Conservation (phyloP, 2,113 vertebrate genomes). For the Prionailurus viverrinus region DNA sequence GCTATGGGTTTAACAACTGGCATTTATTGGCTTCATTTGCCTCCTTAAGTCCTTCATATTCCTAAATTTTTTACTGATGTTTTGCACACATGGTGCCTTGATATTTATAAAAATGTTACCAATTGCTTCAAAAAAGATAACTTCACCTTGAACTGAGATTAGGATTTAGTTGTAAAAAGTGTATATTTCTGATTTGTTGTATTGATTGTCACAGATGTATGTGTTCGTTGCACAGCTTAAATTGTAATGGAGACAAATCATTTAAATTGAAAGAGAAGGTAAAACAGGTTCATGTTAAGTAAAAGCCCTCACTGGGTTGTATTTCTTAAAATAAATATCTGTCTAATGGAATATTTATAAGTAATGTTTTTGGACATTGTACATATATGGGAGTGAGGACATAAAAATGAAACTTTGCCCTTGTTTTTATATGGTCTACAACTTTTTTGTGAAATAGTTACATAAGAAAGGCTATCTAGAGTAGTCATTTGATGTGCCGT, state of each 20-base stretch:
- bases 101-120: slow-evolving; percentile 71
- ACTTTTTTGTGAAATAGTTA: background rate
- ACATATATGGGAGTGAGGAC: background rate
- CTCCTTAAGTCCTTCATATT: slow-evolving; percentile 60
- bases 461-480: background rate
- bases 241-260: slow-evolving; percentile 5
- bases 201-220: slow-evolving; percentile 32
- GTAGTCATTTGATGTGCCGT: background rate
- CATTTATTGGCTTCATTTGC: background rate
- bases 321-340: slow-evolving; percentile 50
- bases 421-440: background rate
- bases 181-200: slow-evolving; percentile 58
- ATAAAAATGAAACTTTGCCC: background rate
- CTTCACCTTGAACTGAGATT: slow-evolving; percentile 56
- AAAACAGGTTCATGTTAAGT: slow-evolving; percentile 39
- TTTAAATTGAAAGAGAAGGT: slow-evolving; percentile 47
- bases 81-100: slow-evolving; percentile 48
- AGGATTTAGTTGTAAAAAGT: slow-evolving; percentile 61
- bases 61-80: slow-evolving; percentile 60
- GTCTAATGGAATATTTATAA: background rate
- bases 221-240: slow-evolving; percentile 3
- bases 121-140: slow-evolving; percentile 61
- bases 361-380: background rate
- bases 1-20: slow-evolving; percentile 52
- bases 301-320: background rate